Conservation (phyloP, 2,888 invertebrate species). For the Parnassius apollo region DNA sequence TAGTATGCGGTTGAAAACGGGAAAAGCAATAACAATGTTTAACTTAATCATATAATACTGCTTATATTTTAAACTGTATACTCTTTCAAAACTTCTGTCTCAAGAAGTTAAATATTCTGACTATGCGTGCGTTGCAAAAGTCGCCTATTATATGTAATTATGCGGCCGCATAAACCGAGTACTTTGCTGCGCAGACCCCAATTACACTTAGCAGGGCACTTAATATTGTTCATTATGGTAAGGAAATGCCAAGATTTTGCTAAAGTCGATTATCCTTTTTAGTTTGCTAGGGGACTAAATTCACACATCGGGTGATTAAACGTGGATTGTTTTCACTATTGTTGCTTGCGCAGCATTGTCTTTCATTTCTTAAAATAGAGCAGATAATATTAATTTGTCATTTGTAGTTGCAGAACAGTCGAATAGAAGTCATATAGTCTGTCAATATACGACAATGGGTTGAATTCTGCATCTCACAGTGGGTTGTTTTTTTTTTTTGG, state of each 20-base stretch:
- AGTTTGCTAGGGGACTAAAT: conserved; percentile 36
- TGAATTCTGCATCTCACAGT: too few relatives aligned
- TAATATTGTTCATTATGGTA: conserved; percentile 75
- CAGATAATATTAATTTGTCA: too few relatives aligned
- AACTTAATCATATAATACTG: conserved; percentile 30
- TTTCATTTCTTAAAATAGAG: neutral
- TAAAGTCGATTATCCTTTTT: conserved; percentile 65
- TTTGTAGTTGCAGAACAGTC: too few relatives aligned
- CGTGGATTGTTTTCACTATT: conserved; percentile 20
- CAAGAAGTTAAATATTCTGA: conserved; percentile 63
- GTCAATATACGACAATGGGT: too few relatives aligned
- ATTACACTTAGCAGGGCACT: conserved; percentile 71
- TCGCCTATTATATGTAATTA: conserved; percentile 75
- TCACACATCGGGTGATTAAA: conserved; percentile 34
- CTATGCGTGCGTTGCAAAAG: conserved; percentile 71
- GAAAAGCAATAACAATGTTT: conserved; percentile 28
- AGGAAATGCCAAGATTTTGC: conserved; percentile 72
- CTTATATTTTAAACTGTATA: conserved; percentile 44
- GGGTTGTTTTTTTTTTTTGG: too few relatives aligned
- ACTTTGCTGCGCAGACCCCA: conserved; percentile 67
- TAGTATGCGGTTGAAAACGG: conserved; percentile 12
- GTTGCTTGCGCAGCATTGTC: conserved; percentile 1
- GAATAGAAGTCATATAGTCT: too few relatives aligned
- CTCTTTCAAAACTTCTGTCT: conserved; percentile 66
- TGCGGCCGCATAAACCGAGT: conserved; percentile 71